phyloP scores from a whole-genome alignment of 2,797 vertebrate genomes.

The Synanceia verrucosa region DNA sequence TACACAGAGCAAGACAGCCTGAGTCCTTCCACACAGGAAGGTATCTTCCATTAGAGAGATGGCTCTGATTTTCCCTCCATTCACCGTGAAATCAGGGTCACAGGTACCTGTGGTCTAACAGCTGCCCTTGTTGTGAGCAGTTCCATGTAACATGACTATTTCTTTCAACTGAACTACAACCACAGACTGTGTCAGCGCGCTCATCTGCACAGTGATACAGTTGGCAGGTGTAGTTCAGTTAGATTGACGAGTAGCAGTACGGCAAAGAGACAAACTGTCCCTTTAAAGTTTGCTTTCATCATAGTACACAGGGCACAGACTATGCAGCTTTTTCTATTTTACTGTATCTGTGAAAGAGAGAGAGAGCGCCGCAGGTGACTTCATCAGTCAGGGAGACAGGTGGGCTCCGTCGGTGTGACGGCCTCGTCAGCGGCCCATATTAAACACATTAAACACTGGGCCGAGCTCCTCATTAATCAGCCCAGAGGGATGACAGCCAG shows the following conservation, averaged over 20 bases:
- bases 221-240: background rate
- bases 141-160: no score
- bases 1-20: conserved; percentile 57
- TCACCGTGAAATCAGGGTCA: conserved; percentile 51
- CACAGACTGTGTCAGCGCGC: background rate
- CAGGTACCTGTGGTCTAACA: no score
- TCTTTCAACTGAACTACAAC: background rate
- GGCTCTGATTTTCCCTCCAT: conserved; percentile 50
- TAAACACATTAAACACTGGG: conserved; percentile 84
- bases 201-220: background rate
- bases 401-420: conserved; percentile 76
- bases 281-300: conserved; percentile 8
- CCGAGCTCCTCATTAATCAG: conserved; percentile 83
- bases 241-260: background rate
- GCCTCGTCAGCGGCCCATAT: conserved; percentile 83
- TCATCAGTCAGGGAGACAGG: conserved; percentile 78
- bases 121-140: conserved; percentile 18
- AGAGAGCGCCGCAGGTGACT: conserved; percentile 67
- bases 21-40: conserved; percentile 61
- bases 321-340: conserved; percentile 21
- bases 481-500: conserved; percentile 76
- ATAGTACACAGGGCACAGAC: conserved; percentile 19
- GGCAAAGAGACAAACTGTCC: background rate
- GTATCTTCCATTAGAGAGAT: conserved; percentile 69
- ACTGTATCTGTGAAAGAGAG: conserved; percentile 39